A percentile compares a stretch with the other conserved stretches of the same genome.
Conservation (phyloP, 2,113 vertebrate species). For the Hippocampus zosterae region DNA sequence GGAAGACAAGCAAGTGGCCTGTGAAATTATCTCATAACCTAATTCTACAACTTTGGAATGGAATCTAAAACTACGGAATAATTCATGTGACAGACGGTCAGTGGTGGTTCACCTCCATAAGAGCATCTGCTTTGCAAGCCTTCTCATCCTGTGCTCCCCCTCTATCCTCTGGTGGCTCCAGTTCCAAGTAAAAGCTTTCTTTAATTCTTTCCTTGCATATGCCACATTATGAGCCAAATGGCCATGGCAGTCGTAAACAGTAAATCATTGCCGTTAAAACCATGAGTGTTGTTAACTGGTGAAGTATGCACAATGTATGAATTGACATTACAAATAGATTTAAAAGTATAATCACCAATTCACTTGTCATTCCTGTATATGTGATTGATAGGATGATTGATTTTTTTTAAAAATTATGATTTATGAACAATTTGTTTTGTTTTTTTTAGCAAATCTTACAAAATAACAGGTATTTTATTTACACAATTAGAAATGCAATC, state of each 20-base stretch:
- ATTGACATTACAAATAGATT: neutral
- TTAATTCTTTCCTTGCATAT: conserved; percentile 9
- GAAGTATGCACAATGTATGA: neutral
- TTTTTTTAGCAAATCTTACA: neutral
- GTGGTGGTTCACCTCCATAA: conserved; percentile 70
- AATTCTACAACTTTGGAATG: conserved; percentile 78
- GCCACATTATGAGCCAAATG: conserved; percentile 33
- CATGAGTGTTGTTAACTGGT: neutral
- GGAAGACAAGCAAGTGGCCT: conserved; percentile 82
- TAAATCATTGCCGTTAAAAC: conserved; percentile 15
- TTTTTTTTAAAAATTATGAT: neutral
- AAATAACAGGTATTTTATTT: neutral
- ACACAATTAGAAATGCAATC: neutral
- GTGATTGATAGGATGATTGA: neutral
- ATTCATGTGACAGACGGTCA: conserved; percentile 75
- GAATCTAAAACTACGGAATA: conserved; percentile 76
- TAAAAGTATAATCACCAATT: neutral
- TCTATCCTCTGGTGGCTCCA: conserved; percentile 22
- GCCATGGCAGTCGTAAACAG: conserved; percentile 16
- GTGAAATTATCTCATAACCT: conserved; percentile 83
- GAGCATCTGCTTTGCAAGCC: conserved; percentile 59
- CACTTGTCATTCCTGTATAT: neutral
- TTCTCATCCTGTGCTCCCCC: neutral
- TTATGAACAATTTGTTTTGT: neutral
- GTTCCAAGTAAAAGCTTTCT: conserved; percentile 5